Base-by-base conservation (phyloP, 2,113 vertebrate genomes). In the Xenopus borealis region DNA sequence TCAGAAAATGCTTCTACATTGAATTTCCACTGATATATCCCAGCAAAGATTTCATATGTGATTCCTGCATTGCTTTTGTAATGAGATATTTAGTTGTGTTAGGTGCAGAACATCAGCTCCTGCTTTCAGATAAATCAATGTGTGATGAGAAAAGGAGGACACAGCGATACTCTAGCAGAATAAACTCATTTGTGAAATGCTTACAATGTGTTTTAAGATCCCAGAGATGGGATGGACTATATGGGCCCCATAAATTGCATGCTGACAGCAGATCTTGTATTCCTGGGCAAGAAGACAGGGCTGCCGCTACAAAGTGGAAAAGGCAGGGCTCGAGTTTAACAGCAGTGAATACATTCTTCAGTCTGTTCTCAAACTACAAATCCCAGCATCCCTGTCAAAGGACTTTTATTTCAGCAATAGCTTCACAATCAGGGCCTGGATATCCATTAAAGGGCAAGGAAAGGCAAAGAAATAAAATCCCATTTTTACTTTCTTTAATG, bases 21-120 rank as follows among this genome's bases (percentile, higher is more conserved):
- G 50, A 17, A 40, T 58, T 58, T 33, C 30, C 46, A 50, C 10
- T 50, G 46, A 3, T 50, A 9, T 18, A 6, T 59, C 33, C 69
- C 33, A 45, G 33, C 3, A 19, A 62, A 14, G 20, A 23, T 58
- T 55, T 50, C 23, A 71, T 71, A 33, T 10, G 33, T 71, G 40
- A 9, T 61, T 14, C 14, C 17, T 14, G 27, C 4, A 30, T 23
- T 27, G 33, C 45, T 71, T 18, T 19, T 19, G 20, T 71, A 61
- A 71, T 71, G 69, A 18, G 69, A 61, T 71, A n/a, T 27, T 71
- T 53, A 61, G 55, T 55, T 12, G 12, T 71, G 55, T 59, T 57
- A 69, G 33, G 67, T 33, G 19, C 6, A 69, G 53, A 40, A 58
- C 12, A 33, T 23, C 59, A 46, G 9, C 33, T 50, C n/a, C 50